Base-by-base conservation (phyloP, 2,797 vertebrate genomes). In the Coregonus ussuriensis region DNA sequence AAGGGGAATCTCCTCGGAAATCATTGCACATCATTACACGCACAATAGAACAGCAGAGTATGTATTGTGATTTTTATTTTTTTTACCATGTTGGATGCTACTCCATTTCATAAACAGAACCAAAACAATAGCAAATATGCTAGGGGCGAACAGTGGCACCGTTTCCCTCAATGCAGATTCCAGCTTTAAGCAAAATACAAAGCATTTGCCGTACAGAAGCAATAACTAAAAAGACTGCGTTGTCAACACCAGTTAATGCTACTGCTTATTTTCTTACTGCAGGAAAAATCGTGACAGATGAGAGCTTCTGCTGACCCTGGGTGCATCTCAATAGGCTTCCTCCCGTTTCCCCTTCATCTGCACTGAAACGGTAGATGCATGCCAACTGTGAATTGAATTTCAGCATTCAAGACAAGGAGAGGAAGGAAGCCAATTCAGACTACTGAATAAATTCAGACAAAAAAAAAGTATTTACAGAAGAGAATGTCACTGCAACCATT, bases 121-220 rank as follows among this genome's bases (percentile, higher is more conserved):
- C 31, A 33, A 25, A 25, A 25, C 25, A 25, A 25, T 25, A 25
- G 25, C 25, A 25, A 25, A 25, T 25, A 25, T 25, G 25, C 25
- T 25, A 25, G 25, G 25, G 25, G 25, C 25, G 25, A 25, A 33
- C 31, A 33, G 31, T 33, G 31, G 31, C 31, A 3, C 31, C 31
- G 31, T 33, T 33, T 33, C 31, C 31, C 31, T 3, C 31, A 33
- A 33, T 33, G 31, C 31, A 33, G 31, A 33, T 33, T 33, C 31
- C 31, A 33, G 31, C 31, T 33, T 33, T 33, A 33, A 33, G 31
- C 31, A 33, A 33, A 33, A 33, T 33, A 33, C 31, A 33, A 33
- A 33, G 31, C 31, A 33, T 33, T 33, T 33, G 31, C 31, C 31
- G 3, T 79, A 92, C 79, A 83, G 83, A 90, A 87, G 81, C 84